Percentiles rank a stretch among this genome's conserved stretches.
phyloP scores from a whole-genome alignment of 1,140 invertebrate species.

The Listronotus bonariensis region DNA sequence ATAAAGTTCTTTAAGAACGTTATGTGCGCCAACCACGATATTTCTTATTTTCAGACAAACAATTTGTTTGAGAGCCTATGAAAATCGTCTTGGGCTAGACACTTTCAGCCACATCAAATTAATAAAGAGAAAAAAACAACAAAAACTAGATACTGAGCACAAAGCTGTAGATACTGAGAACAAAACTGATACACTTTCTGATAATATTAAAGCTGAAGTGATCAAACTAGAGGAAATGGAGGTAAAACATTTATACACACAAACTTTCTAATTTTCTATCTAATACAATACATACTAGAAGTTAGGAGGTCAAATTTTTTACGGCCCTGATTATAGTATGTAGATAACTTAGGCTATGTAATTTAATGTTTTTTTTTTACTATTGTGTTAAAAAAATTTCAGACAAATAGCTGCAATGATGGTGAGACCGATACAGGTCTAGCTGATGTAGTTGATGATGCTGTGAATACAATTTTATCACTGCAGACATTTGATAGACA shows the following conservation, averaged over 20 bases:
- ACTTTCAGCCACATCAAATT: slow-evolving; percentile 28
- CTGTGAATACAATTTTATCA: slow-evolving; percentile 49
- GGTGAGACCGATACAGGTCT: slow-evolving; percentile 28
- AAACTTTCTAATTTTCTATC: no score
- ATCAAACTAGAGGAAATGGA: slow-evolving; percentile 26
- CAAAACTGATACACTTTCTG: slow-evolving; percentile 6
- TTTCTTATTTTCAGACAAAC: slow-evolving; percentile 59
- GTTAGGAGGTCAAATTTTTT: no score
- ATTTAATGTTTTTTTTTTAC: no score
- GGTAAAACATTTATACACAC: no score
- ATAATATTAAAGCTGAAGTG: slow-evolving; percentile 12
- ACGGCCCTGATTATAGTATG: no score
- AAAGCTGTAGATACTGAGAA: slow-evolving; percentile 21
- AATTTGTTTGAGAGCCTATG: slow-evolving; percentile 73
- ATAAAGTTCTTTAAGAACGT: no score
- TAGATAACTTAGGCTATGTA: no score
- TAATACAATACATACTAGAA: no score
- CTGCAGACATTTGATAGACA: slow-evolving; percentile 35
- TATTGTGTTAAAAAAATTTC: background rate
- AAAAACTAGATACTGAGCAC: slow-evolving; percentile 40
- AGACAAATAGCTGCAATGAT: slow-evolving; percentile 26
- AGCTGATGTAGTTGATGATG: slow-evolving; percentile 45
- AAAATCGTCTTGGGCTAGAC: slow-evolving; percentile 64
- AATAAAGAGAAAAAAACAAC: slow-evolving; percentile 39
- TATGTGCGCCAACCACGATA: no score